phyloP scores from a whole-genome alignment of 2,113 vertebrate species.

The Climacteris rufus region DNA sequence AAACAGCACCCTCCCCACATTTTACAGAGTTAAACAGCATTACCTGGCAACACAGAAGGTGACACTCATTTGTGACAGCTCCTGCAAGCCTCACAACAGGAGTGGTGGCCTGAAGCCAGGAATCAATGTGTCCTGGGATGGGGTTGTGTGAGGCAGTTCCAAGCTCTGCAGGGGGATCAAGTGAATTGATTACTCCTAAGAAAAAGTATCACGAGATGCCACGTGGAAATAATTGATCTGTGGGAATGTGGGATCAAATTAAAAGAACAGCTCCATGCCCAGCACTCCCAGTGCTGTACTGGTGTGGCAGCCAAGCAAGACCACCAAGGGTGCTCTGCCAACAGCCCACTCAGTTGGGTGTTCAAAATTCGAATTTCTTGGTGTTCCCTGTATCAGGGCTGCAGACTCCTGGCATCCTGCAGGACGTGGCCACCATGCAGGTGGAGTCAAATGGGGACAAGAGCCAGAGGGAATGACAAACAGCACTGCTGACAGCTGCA shows the following conservation, averaged over 20 bases:
- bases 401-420: neutral
- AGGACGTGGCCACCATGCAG: neutral
- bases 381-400: neutral
- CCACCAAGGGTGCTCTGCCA: neutral
- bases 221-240: neutral
- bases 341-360: neutral
- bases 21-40: neutral
- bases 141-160: neutral
- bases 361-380: neutral
- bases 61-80: neutral
- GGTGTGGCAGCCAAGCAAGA: neutral
- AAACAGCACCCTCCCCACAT: neutral
- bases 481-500: neutral
- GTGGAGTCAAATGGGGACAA: neutral
- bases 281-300: neutral
- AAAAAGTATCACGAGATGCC: neutral
- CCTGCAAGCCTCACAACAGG: fast-evolving
- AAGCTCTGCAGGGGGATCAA: neutral
- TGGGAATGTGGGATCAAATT: neutral
- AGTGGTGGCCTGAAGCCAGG: neutral
- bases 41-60: neutral
- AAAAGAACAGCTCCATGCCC: neutral
- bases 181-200: neutral
- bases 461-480: neutral
- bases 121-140: neutral